A percentile compares a stretch with the other conserved stretches of the same genome.
phyloP scores from a whole-genome alignment of 2,113 vertebrate genomes.

The Axis porcinus region DNA sequence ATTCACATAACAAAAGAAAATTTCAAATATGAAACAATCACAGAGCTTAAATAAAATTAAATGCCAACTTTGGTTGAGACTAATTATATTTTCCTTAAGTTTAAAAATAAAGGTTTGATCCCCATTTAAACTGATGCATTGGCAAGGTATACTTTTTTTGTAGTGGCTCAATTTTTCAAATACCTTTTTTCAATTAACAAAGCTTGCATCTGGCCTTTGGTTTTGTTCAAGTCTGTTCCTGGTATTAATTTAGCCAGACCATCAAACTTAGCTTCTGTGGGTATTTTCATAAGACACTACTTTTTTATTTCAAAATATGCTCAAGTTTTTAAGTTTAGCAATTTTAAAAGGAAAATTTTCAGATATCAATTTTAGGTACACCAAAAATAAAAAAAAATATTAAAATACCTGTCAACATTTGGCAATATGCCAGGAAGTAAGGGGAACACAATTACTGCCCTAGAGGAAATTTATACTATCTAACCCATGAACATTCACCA shows the following conservation, averaged over 20 bases:
- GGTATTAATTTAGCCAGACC: neutral
- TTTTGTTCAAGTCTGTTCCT: neutral
- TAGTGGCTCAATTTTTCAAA: neutral
- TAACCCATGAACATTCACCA: constrained; percentile 28
- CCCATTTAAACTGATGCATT: neutral
- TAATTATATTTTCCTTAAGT: neutral
- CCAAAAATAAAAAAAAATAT: neutral
- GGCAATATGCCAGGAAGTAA: constrained; percentile 16
- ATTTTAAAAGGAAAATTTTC: constrained; percentile 6
- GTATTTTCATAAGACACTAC: neutral
- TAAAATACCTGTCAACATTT: constrained; percentile 18
- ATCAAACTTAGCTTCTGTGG: neutral
- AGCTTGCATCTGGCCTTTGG: neutral
- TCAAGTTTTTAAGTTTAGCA: constrained; percentile 37
- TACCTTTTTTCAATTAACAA: neutral
- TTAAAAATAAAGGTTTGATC: constrained; percentile 2
- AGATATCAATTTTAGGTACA: neutral
- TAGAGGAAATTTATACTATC: constrained; percentile 33
- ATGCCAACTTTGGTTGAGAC: neutral
- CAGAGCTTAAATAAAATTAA: constrained; percentile 20
- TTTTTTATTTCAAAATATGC: neutral
- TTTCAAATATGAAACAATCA: constrained; percentile 12
- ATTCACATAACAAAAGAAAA: neutral
- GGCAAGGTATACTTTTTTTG: neutral
- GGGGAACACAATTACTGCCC: neutral